Evolutionary conservation across 2,888 invertebrate species (phyloP).

Genomic region (Euproctis similis): DNA sequence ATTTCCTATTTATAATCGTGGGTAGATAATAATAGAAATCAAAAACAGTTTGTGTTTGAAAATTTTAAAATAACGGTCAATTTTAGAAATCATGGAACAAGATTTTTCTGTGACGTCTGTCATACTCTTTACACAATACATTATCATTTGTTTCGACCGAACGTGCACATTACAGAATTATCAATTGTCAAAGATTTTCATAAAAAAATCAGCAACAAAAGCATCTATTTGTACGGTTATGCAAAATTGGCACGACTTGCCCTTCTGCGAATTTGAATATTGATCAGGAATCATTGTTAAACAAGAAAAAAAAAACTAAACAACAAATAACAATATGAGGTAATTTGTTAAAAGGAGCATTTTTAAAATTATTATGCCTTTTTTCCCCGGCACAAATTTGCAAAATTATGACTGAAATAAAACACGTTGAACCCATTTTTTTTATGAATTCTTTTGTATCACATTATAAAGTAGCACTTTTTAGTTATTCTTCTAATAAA

Average conservation of each 20-base stretch:
- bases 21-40: too few species aligned
- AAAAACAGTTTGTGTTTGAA: too few species aligned
- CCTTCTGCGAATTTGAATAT: slow-evolving; percentile 64
- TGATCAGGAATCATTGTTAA: slow-evolving; percentile 46
- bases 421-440: slow-evolving; percentile 38
- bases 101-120: too few species aligned
- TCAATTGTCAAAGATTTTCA: slow-evolving; percentile 11
- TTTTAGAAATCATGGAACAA: too few species aligned
- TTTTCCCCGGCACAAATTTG: slow-evolving; percentile 36
- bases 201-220: slow-evolving; percentile 20
- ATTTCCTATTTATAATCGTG: too few species aligned
- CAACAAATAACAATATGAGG: slow-evolving; percentile 21
- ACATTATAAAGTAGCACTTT: too few species aligned
- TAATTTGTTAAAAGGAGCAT: slow-evolving; percentile 32
- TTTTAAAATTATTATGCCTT: slow-evolving; percentile 26
- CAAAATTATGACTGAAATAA: slow-evolving; percentile 30
- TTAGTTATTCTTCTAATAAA: too few species aligned
- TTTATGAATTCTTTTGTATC: too few species aligned
- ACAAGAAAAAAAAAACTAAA: slow-evolving; percentile 39
- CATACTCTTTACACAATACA: too few species aligned
- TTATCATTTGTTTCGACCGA: too few species aligned
- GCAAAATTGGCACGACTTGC: slow-evolving; percentile 35
- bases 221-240: slow-evolving; percentile 38
- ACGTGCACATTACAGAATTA: slow-evolving; percentile 11
- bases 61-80: too few species aligned